Base-by-base conservation (phyloP, 1,140 invertebrate species). In the Ylistrum balloti region DNA sequence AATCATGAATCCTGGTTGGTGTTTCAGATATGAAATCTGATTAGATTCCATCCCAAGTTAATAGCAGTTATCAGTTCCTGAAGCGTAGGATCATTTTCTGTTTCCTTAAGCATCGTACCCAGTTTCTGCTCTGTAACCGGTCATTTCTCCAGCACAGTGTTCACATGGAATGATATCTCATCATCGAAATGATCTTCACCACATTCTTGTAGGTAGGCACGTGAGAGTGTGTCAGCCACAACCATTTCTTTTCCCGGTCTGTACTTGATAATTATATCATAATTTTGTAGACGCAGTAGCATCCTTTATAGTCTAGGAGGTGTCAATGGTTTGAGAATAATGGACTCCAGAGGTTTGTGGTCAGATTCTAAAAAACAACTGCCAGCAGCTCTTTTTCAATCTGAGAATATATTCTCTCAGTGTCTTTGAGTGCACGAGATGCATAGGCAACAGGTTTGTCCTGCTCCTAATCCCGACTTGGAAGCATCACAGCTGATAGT, bases 371-470 rank as follows among this genome's bases (percentile, higher is more conserved):
- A 93, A 96, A 97, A 0, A 97, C 90, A 9, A 97, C 95, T 10
- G 96, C 96, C 20, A 97, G 92, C 5, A 96, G 96, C 95, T 97
- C 97, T 93, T 95, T 88, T 93, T 97, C 96, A 0, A 97, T 96
- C 92, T 97, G 96, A 17, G 94, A 95, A 89, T 97, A 97, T 33
- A 96, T 96, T 33, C 91, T 33, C 93, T 97, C 95, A 41, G 95
- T 93, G 28, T 91, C 20, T 15, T 93, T 96, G n/a, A 97, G 90
- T 10, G 91, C 91, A 91, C 94, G 90, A 28, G 93, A 95, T 0
- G 95, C 95, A 95, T 94, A 96, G 33, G 93, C 93, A 1, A 96
- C 91, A 5, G 95, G 96, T 86, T 95, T 91, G 33, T 17, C 10
- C 94, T 2, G 56, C 94, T 28, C 95, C 96, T 20, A 97, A 89